Percentiles rank a stretch among this genome's conserved stretches.
These are phyloP conservation scores for Sarcophaga peregrina DNA, from an alignment of 1,140 invertebrate genomes.

Conservation along the genomic window DNA sequence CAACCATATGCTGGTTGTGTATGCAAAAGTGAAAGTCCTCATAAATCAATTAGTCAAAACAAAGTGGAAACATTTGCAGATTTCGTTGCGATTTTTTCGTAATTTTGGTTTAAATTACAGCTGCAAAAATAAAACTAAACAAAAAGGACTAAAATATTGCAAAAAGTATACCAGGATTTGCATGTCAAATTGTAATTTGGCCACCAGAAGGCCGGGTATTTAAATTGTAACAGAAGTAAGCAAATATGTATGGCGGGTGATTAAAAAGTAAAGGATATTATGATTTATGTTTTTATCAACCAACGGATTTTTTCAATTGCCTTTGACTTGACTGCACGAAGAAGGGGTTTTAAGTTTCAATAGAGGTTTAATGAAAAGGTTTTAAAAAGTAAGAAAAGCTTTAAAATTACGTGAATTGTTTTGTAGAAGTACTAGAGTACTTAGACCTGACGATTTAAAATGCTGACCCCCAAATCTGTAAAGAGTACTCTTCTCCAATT, in stretches of 20 bases:
- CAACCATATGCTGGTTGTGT: constrained; percentile 10
- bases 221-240: neutral
- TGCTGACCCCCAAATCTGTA: too few species aligned
- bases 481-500: too few species aligned
- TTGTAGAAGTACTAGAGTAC: too few species aligned
- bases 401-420: too few species aligned
- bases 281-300: constrained; percentile 17
- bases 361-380: too few species aligned
- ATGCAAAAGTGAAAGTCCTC: constrained; percentile 17
- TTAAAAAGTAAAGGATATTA: neutral
- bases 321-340: too few species aligned
- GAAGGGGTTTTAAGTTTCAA: too few species aligned
- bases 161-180: neutral
- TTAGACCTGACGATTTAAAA: too few species aligned
- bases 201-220: neutral
- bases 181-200: constrained; percentile 19
- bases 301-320: neutral
- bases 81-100: neutral
- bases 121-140: neutral
- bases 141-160: neutral
- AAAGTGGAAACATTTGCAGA: constrained; percentile 24
- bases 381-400: too few species aligned
- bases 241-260: neutral
- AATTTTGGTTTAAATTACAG: neutral
- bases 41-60: constrained; percentile 22